Conservation (phyloP, 1,140 invertebrate genomes). For the Drosophila santomea region DNA sequence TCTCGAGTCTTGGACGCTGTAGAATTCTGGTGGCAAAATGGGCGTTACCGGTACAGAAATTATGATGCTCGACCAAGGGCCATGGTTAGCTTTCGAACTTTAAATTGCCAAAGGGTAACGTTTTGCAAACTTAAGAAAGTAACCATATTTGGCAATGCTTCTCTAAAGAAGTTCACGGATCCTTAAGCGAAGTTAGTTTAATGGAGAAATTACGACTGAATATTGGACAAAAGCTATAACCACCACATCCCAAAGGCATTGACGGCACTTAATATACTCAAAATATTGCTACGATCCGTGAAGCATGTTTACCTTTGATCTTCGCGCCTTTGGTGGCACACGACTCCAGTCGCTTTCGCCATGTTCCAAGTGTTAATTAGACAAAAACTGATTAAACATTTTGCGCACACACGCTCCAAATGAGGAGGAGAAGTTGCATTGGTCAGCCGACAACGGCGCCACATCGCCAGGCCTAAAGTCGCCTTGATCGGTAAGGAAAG, state of each 20-base stretch:
- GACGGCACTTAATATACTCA: too few relatives aligned
- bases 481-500: slow-evolving; percentile 24
- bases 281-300: not conserved
- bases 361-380: slow-evolving; percentile 77
- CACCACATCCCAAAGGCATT: too few relatives aligned
- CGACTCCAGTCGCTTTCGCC: slow-evolving; percentile 54
- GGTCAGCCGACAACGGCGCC: slow-evolving; percentile 36
- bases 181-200: too few relatives aligned
- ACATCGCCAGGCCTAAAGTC: slow-evolving; percentile 34
- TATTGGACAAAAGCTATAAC: too few relatives aligned
- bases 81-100: not conserved
- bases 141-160: too few relatives aligned
- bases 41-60: slow-evolving; percentile 62
- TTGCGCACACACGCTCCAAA: slow-evolving; percentile 64
- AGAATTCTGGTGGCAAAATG: slow-evolving; percentile 60
- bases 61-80: slow-evolving; percentile 53
- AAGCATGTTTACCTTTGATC: slow-evolving; percentile 52
- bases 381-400: slow-evolving; percentile 79
- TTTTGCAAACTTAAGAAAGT: not conserved
- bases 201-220: too few relatives aligned
- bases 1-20: slow-evolving; percentile 11
- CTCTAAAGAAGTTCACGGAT: too few relatives aligned
- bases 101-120: not conserved
- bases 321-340: slow-evolving; percentile 74
- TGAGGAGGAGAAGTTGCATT: slow-evolving; percentile 1